A percentile compares a stretch with the other conserved stretches of the same genome.
phyloP scores from a whole-genome alignment of 2,797 vertebrate genomes.

The Leptatherina wallacei region DNA sequence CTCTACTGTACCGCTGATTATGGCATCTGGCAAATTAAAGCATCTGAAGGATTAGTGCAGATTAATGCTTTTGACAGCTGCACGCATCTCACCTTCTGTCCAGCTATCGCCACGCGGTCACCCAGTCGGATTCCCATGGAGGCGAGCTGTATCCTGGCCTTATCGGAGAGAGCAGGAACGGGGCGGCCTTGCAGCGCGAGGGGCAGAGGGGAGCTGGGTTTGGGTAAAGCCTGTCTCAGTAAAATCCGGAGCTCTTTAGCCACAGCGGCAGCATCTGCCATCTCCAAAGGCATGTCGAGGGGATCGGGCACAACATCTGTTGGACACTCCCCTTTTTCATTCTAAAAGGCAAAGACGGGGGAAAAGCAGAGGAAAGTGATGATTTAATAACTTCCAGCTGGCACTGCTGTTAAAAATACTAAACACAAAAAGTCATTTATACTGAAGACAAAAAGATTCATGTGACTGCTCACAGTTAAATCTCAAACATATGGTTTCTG shows the following conservation, averaged over 20 bases:
- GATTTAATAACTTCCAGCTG: background rate
- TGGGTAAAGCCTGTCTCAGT: constrained; percentile 86
- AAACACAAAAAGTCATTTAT: too few species aligned
- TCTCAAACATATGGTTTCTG: too few species aligned
- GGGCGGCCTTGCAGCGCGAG: constrained; percentile 73
- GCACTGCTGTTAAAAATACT: too few species aligned
- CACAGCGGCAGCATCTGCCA: constrained; percentile 91
- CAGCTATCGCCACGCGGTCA: constrained; percentile 93
- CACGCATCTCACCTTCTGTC: constrained; percentile 90
- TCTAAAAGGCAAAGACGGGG: constrained; percentile 74
- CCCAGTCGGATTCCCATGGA: constrained; percentile 90
- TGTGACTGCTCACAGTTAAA: too few species aligned
- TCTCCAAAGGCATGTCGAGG: constrained; percentile 94
- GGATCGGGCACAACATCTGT: constrained; percentile 94
- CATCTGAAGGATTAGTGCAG: background rate
- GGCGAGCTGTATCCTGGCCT: constrained; percentile 84
- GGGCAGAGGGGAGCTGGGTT: constrained; percentile 80
- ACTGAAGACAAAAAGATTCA: too few species aligned
- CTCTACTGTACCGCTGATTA: background rate
- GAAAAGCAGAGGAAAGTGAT: background rate
- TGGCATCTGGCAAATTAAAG: background rate
- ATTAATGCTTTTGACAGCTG: constrained; percentile 11
- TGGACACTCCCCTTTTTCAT: constrained; percentile 91
- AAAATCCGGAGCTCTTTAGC: constrained; percentile 91
- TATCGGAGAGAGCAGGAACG: constrained; percentile 74